Base-by-base conservation (phyloP, 2,888 invertebrate species). In the Mythimna pallens region DNA sequence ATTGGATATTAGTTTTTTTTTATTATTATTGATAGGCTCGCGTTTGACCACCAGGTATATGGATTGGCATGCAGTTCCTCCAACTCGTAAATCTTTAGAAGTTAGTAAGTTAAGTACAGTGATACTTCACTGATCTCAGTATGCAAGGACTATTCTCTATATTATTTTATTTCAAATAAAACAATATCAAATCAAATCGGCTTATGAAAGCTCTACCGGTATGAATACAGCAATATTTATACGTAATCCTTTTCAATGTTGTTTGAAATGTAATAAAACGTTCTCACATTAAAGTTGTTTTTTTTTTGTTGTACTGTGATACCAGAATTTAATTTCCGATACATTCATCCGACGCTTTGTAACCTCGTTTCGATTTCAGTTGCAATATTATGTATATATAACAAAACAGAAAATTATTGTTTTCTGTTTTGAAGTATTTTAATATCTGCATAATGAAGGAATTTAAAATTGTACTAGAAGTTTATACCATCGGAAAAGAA, bases 291-390 rank as follows among this genome's bases (percentile, higher is more conserved):
- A 8, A 50, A 36, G 50, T 58, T 20, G 52, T 63, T 47, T 47
- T 47, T n/a, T 47, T 10, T 1, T 54, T 65, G 34, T 40, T 61
- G 12, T 67, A 22, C 34, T 25, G 55, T 36, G 59, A 65, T 67
- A 65, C 34, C 30, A 12, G 8, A 20, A 68, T 62, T 34, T 67
- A 61, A 65, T 79, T 63, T 78, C 80, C 73, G 52, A 65, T 65
- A 10, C 62, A 68, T 30, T 43, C 40, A 30, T 58, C 7, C 22
- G 58, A 43, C n/a, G 57, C 73, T 58, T 50, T 58, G n/a, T 30
- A 30, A 20, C 10, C 30, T 40, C 20, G 50, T 43, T 25, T 57
- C 14, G 20, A n/a, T 61, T 14, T 20, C 47, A 9, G 2, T 50
- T 14, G 20, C n/a, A n/a, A n/a, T n/a, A n/a, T n/a, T n/a, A n/a